These are phyloP conservation scores for Salvelinus namaycush DNA, from an alignment of 2,113 vertebrate genomes.

Conservation along the genomic window DNA sequence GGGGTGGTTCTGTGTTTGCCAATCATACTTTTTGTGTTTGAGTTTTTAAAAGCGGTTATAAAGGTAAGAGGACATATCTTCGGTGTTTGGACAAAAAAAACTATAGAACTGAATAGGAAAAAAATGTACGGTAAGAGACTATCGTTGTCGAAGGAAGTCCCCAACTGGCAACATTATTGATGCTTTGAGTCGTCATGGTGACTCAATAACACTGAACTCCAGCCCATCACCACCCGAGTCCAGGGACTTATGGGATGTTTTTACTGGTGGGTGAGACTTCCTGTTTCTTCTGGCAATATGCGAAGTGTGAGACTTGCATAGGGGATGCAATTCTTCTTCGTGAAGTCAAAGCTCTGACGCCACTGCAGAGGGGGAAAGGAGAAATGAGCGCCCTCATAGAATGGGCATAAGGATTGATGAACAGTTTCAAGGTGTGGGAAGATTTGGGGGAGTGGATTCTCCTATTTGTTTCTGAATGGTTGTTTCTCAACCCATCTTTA, in stretches of 20 bases:
- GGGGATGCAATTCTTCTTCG: slow-evolving; percentile 24
- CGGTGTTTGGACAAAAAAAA: slow-evolving; percentile 50
- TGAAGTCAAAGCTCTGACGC: slow-evolving; percentile 3
- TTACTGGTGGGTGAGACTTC: slow-evolving; percentile 27
- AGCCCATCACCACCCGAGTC: slow-evolving; percentile 48
- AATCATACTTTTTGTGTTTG: slow-evolving; percentile 56
- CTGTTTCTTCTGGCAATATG: slow-evolving; percentile 29
- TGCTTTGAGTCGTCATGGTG: slow-evolving; percentile 43
- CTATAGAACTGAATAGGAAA: slow-evolving; percentile 56
- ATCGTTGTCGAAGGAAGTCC: slow-evolving; percentile 47
- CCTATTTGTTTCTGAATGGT: slow-evolving; percentile 60
- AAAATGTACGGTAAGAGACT: slow-evolving; percentile 53
- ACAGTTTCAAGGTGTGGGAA: slow-evolving; percentile 54
- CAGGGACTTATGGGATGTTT: slow-evolving; percentile 48
- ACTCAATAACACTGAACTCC: slow-evolving; percentile 41
- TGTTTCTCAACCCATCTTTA: slow-evolving; percentile 68
- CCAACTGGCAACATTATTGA: slow-evolving; percentile 57
- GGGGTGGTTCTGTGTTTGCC: slow-evolving; percentile 58
- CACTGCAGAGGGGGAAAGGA: slow-evolving; percentile 14
- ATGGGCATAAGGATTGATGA: slow-evolving; percentile 37
- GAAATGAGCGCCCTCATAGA: slow-evolving; percentile 24
- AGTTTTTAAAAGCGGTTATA: slow-evolving; percentile 65
- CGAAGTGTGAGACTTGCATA: slow-evolving; percentile 25
- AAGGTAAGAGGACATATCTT: slow-evolving; percentile 58
- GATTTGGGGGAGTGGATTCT: slow-evolving; percentile 21